phyloP scores from a whole-genome alignment of 2,113 vertebrate genomes.

The Antechinus stuartii region DNA sequence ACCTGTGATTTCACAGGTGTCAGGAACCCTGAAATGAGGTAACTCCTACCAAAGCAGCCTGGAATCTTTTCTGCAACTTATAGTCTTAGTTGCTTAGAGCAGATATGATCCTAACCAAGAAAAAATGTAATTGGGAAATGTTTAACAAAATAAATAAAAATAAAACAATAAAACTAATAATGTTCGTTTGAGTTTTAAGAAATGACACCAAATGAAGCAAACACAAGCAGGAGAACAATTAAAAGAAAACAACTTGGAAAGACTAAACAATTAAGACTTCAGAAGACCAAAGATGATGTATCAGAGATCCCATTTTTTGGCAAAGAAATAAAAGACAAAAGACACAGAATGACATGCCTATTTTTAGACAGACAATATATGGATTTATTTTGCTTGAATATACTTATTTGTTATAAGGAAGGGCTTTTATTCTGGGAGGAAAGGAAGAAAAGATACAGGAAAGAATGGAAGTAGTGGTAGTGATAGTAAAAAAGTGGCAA shows the following conservation, averaged over 20 bases:
- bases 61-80: neutral
- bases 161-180: neutral
- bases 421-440: neutral
- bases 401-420: neutral
- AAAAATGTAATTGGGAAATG: neutral
- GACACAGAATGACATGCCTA: neutral
- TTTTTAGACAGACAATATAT: neutral
- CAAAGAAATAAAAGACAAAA: neutral
- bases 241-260: neutral
- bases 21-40: neutral
- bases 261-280: neutral
- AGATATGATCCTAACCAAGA: neutral
- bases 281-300: neutral
- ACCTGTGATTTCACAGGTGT: neutral
- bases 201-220: too few relatives aligned
- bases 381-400: neutral
- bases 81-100: neutral
- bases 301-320: neutral
- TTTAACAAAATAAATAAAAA: neutral
- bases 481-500: neutral
- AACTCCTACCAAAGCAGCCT: neutral
- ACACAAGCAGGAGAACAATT: neutral
- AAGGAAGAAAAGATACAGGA: neutral
- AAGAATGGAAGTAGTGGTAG: neutral
- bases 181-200: neutral